Conservation (phyloP, 1,140 invertebrate species). For the Trinorchestia longiramus region DNA sequence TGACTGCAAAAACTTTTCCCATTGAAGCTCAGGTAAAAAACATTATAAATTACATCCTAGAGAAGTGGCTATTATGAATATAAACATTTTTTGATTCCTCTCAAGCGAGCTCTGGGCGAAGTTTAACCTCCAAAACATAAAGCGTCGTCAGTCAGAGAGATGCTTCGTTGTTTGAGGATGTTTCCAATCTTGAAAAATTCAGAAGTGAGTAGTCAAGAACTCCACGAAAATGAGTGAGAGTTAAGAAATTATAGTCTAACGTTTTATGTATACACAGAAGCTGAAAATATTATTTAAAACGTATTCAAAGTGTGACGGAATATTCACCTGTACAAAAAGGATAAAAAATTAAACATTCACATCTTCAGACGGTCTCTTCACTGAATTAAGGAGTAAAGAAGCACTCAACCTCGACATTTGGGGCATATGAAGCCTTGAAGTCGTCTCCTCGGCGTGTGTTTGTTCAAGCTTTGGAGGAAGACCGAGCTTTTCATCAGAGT, state of each 20-base stretch:
- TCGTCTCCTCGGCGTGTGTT: background rate
- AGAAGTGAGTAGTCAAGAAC: background rate
- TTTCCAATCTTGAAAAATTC: background rate
- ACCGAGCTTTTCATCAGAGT: constrained; percentile 23
- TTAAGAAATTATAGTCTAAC: background rate
- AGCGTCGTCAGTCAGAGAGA: background rate
- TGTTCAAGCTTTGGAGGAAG: background rate
- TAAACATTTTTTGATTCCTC: background rate
- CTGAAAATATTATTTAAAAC: background rate
- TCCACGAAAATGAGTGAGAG: background rate
- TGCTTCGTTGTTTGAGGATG: background rate
- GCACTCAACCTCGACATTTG: background rate
- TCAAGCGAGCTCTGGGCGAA: background rate
- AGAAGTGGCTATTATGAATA: background rate
- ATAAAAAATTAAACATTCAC: background rate
- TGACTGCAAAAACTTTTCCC: background rate
- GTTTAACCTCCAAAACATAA: background rate
- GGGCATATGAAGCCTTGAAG: background rate
- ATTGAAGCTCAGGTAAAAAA: background rate
- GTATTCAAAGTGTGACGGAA: background rate
- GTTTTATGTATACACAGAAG: background rate
- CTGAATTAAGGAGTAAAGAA: background rate
- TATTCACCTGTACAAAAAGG: background rate
- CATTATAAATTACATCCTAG: background rate
- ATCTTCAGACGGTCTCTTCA: background rate